Base-by-base conservation (phyloP, 2,888 invertebrate genomes). In the Venustoraphidia nigricollis region DNA sequence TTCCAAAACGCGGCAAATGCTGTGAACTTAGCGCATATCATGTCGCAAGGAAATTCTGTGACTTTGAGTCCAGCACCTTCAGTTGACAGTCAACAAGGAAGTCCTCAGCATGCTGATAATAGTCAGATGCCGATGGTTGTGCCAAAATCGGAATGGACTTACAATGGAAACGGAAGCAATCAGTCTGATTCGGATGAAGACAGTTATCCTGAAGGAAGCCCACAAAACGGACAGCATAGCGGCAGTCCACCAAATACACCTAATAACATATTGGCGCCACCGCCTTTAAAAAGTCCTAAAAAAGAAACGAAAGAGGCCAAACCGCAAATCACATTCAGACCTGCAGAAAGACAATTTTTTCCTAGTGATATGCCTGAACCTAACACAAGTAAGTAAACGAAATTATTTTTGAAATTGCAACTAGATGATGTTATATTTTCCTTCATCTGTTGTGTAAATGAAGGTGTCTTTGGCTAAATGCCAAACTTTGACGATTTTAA, bases 1-100 rank as follows among this genome's bases (percentile, higher is more conserved):
- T 68, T 68, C 55, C 66, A 67, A 53, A 54, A 54, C 36, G 65
- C 70, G 10, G 71, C 71, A 56, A 73, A 73, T 54, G 74, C 73
- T 42, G 80, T 80, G 52, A 74, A 75, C 55, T 66, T 80, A 53
- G 79, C 78, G 47, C 83, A 85, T 57, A 77, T 86, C 54, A 84
- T 86, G 68, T 71, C 70, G 34, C 83, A 86, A 59, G 73, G 75
- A 56, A 89, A 89, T 66, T 91, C 91, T 46, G 91, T 92, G 38
- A 91, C 91, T 34, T 71, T 92, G 57, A 90, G 90, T 63, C 91
- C 92, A 49, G 90, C 91, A 17, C 91, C 91, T 8, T 90, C 90
- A 38, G 79, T 90, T 14, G 90, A 90, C 63, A 89, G 89, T 59
- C 83, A 83, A 60, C 84, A 86, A 43, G 87, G 89, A 46, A 88